Evolutionary conservation across 2,888 invertebrate genomes (phyloP).

Genomic region (Nomada goodeniana): DNA sequence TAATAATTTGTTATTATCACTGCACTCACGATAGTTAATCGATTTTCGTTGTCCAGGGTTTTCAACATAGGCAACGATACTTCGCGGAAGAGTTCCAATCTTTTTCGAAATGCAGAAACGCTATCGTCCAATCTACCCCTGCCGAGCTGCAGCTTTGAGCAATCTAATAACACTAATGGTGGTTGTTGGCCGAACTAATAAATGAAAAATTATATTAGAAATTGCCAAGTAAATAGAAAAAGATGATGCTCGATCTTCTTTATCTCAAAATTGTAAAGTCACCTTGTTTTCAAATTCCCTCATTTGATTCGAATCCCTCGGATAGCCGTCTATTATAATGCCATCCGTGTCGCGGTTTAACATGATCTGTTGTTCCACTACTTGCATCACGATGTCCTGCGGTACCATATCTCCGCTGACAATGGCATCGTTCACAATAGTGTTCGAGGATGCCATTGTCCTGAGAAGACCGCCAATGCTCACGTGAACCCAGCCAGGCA

Average conservation of each 20-base stretch:
- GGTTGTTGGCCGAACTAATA: constrained; percentile 91
- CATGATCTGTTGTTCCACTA: constrained; percentile 89
- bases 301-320: constrained; percentile 95
- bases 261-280: constrained; percentile 15
- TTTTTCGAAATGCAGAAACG: constrained; percentile 92
- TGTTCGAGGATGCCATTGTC: constrained; percentile 88
- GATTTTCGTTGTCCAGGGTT: constrained; percentile 91
- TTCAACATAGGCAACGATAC: constrained; percentile 95
- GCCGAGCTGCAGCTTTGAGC: constrained; percentile 95
- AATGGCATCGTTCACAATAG: constrained; percentile 89
- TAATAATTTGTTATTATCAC: background rate
- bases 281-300: constrained; percentile 96
- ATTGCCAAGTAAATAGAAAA: no score
- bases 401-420: constrained; percentile 93
- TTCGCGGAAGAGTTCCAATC: constrained; percentile 94
- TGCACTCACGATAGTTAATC: constrained; percentile 93
- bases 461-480: constrained; percentile 93
- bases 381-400: constrained; percentile 90
- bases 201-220: background rate
- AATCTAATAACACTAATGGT: constrained; percentile 93
- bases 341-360: constrained; percentile 86
- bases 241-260: background rate
- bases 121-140: constrained; percentile 94
- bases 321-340: constrained; percentile 97
- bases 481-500: constrained; percentile 91